phyloP scores from a whole-genome alignment of 2,888 invertebrate species.

The Sarcophaga caerulescens region DNA sequence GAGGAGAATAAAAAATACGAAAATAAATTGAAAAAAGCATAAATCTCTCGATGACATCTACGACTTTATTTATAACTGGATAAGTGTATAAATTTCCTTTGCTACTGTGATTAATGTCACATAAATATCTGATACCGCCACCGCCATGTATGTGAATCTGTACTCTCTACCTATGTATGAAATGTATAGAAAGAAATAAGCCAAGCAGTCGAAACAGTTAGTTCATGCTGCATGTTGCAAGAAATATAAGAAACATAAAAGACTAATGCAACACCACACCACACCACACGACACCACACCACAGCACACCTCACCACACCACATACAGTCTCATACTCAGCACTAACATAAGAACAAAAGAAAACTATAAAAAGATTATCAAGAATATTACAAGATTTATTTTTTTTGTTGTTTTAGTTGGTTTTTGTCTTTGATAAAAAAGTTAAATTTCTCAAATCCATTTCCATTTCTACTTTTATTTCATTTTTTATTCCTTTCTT shows the following conservation, averaged over 20 bases:
- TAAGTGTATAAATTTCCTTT: conserved; percentile 55
- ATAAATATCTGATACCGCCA: conserved; percentile 56
- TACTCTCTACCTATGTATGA: not conserved
- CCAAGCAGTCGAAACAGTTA: conserved; percentile 30
- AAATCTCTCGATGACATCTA: conserved; percentile 39
- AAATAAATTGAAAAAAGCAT: conserved; percentile 7
- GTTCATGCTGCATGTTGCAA: conserved; percentile 41
- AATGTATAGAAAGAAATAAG: conserved; percentile 14
- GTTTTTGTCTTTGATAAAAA: conserved; percentile 35
- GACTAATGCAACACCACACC: not conserved
- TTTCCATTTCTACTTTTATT: no score
- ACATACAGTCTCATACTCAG: not conserved
- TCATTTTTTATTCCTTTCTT: no score
- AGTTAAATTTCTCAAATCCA: conserved; percentile 24
- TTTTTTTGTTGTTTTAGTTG: no score
- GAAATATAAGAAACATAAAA: conserved; percentile 4
- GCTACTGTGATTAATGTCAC: conserved; percentile 57
- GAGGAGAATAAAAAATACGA: not conserved
- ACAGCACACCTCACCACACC: no score
- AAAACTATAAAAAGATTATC: conserved; percentile 47
- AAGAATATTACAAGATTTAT: conserved; percentile 59
- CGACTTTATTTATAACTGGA: conserved; percentile 56
- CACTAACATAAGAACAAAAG: conserved; percentile 26
- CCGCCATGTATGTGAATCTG: not conserved
- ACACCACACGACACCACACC: no score